phyloP scores from a whole-genome alignment of 1,140 invertebrate genomes.

The Zaprionus ornatus region DNA sequence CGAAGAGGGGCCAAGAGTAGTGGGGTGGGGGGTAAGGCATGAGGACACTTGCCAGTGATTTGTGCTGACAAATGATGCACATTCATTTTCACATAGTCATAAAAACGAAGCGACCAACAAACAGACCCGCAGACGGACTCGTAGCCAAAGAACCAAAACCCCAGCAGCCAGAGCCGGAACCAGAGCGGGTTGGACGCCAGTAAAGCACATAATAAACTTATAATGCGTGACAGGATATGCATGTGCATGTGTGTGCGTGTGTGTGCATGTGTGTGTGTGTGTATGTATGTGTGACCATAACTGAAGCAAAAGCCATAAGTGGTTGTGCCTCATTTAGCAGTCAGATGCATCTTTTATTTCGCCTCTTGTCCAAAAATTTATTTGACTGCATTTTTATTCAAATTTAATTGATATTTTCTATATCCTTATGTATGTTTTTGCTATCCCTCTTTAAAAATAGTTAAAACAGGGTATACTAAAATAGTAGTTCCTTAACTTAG shows the following conservation, averaged over 20 bases:
- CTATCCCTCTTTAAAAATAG: not conserved
- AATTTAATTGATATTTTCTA: slow-evolving; percentile 72
- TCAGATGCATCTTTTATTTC: slow-evolving; percentile 57
- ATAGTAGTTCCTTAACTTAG: not conserved
- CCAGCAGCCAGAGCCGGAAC: slow-evolving; percentile 3
- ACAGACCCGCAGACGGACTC: not conserved
- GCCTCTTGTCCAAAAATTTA: slow-evolving; percentile 40
- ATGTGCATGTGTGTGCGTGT: slow-evolving; percentile 26
- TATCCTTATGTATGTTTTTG: not conserved
- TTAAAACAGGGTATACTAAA: not conserved
- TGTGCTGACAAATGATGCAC: slow-evolving; percentile 72
- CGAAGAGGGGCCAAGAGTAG: not conserved
- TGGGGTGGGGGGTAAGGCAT: not conserved
- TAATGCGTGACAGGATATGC: slow-evolving; percentile 64
- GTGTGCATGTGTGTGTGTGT: slow-evolving; percentile 14
- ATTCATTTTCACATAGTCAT: slow-evolving; percentile 56
- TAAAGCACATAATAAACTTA: slow-evolving; percentile 65
- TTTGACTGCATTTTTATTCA: slow-evolving; percentile 74
- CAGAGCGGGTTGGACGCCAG: slow-evolving; percentile 30
- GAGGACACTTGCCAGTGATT: slow-evolving; percentile 42
- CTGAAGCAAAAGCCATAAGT: slow-evolving; percentile 47
- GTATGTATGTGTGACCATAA: slow-evolving; percentile 13
- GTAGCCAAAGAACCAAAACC: not conserved
- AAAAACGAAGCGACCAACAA: slow-evolving; percentile 24
- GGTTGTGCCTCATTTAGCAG: slow-evolving; percentile 66